Conservation (phyloP, 1,140 invertebrate genomes). For the Heliconius melpomene region DNA sequence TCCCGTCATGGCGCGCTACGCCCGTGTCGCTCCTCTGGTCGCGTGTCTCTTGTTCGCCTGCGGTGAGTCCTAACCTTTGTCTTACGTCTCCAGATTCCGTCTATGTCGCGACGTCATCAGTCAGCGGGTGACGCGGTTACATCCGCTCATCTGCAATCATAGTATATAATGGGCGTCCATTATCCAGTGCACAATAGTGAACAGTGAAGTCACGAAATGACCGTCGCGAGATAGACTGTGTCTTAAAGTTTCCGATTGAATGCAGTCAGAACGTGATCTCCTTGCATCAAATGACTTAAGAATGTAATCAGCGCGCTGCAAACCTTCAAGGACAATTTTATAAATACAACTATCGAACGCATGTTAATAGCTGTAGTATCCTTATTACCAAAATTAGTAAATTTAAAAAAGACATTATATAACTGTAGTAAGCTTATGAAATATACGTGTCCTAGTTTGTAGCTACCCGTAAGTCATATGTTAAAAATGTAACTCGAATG, state of each 20-base stretch:
- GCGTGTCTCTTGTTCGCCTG: conserved; percentile 80
- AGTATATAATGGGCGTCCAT: conserved; percentile 60
- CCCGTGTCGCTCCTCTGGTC: conserved; percentile 80
- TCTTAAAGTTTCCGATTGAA: conserved; percentile 61
- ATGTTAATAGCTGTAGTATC: conserved; percentile 45
- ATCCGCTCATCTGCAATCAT: conserved; percentile 50
- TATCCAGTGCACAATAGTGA: conserved; percentile 65
- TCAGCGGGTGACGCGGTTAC: conserved; percentile 58
- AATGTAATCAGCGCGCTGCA: conserved; percentile 63
- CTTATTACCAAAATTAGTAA: background rate
- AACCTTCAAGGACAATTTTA: conserved; percentile 70
- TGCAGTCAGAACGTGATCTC: conserved; percentile 61
- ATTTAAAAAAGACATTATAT: background rate
- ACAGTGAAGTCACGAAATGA: conserved; percentile 69
- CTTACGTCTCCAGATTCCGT: conserved; percentile 67
- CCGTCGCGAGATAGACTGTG: conserved; percentile 68
- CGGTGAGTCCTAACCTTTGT: conserved; percentile 81
- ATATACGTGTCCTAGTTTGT: background rate
- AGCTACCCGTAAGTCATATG: background rate
- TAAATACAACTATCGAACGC: conserved; percentile 58
- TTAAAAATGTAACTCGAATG: background rate
- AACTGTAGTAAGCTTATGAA: background rate
- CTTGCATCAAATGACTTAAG: conserved; percentile 67
- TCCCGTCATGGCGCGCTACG: conserved; percentile 83
- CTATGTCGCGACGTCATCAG: conserved; percentile 76